Conservation (phyloP, 1,140 invertebrate genomes). For the Leptinotarsa texana region DNA sequence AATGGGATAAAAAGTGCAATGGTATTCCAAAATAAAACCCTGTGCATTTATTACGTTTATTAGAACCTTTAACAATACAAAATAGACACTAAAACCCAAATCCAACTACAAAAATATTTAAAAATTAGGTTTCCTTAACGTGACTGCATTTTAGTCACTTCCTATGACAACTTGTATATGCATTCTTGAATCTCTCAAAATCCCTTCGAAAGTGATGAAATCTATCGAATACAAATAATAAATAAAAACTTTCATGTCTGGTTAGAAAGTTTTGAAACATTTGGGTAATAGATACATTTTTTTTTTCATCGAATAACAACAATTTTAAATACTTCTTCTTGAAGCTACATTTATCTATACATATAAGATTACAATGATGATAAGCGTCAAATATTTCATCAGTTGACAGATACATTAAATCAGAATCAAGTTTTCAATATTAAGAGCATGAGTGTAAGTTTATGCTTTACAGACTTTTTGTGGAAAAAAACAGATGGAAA, state of each 20-base stretch:
- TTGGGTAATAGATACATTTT: conserved; percentile 8
- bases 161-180: too few species aligned
- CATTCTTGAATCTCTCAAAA: neutral
- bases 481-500: neutral
- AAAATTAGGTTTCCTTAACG: neutral
- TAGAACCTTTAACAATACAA: conserved; percentile 11
- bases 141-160: neutral
- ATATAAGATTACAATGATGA: conserved; percentile 30
- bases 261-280: neutral
- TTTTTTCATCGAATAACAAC: conserved; percentile 26
- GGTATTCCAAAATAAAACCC: neutral
- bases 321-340: conserved; percentile 20
- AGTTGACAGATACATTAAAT: conserved; percentile 8
- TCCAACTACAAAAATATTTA: conserved; percentile 8
- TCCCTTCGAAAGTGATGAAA: neutral
- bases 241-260: neutral
- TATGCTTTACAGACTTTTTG: neutral
- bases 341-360: conserved; percentile 32
- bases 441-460: neutral
- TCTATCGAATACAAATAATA: neutral
- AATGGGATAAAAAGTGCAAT: neutral
- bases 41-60: conserved; percentile 11
- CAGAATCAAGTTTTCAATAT: neutral
- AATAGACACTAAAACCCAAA: conserved; percentile 11
- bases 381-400: conserved; percentile 17